These are phyloP conservation scores for Drosophila recens DNA, from an alignment of 2,888 invertebrate genomes.

Conservation along the genomic window DNA sequence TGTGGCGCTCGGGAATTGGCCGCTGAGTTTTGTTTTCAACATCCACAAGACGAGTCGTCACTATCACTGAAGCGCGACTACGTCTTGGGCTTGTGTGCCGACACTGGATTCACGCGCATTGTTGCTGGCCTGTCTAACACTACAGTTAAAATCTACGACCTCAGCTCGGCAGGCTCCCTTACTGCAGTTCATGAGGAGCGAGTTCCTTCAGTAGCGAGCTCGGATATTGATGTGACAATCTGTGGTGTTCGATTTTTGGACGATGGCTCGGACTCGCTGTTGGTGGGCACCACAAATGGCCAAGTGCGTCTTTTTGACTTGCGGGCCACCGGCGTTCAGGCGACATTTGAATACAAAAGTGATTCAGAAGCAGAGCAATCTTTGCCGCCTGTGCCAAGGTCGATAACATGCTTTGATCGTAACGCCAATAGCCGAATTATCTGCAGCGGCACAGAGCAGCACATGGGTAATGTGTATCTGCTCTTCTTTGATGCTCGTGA, in stretches of 20 bases:
- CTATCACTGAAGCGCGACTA: conserved; percentile 87
- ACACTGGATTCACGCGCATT: conserved; percentile 85
- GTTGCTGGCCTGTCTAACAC: conserved; percentile 86
- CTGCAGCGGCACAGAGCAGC: conserved; percentile 91
- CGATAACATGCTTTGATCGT: conserved; percentile 90
- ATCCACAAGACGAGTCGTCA: conserved; percentile 85
- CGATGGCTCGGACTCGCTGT: conserved; percentile 68
- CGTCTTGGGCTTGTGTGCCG: conserved; percentile 87
- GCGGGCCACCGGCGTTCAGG: conserved; percentile 85
- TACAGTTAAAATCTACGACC: conserved; percentile 86
- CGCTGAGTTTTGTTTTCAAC: conserved; percentile 73
- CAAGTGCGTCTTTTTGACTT: conserved; percentile 82
- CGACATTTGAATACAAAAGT: conserved; percentile 71
- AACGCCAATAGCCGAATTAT: conserved; percentile 89
- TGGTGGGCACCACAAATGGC: conserved; percentile 80
- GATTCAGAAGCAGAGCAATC: conserved; percentile 71
- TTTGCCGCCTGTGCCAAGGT: conserved; percentile 83
- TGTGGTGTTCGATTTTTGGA: conserved; percentile 82
- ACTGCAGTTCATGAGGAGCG: conserved; percentile 42
- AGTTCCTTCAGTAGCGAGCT: conserved; percentile 17
- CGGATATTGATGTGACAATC: conserved; percentile 32
- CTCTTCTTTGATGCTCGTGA: conserved; percentile 93
- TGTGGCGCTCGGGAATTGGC: conserved; percentile 75
- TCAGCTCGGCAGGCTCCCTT: conserved; percentile 84
- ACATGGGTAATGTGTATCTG: conserved; percentile 90